Evolutionary conservation across 1,140 invertebrate species (phyloP), one percentile per base, ranked within the genome.

Genomic region (Pectinophora gossypiella): DNA sequence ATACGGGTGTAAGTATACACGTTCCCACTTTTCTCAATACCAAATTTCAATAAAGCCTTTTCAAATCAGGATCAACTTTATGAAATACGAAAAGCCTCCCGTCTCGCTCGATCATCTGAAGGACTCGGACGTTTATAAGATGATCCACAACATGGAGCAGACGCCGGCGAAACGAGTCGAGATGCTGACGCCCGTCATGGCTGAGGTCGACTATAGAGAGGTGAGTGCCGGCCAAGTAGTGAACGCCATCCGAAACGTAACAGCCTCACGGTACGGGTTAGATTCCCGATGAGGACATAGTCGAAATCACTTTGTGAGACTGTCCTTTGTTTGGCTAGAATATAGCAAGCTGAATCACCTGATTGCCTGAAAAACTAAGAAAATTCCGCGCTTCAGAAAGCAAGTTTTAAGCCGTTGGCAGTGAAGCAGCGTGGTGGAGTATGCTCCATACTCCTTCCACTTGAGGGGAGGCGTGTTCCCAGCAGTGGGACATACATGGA

Each of bases 11-110:
- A n/a, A n/a, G n/a, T n/a, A n/a, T n/a, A n/a, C n/a, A n/a, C n/a
- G n/a, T n/a, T n/a, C n/a, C n/a, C n/a, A n/a, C n/a, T n/a, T n/a
- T n/a, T n/a, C n/a, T n/a, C n/a, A n/a, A n/a, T n/a, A n/a, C n/a
- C n/a, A n/a, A n/a, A n/a, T n/a, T n/a, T n/a, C n/a, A n/a, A n/a
- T n/a, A n/a, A n/a, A n/a, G n/a, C n/a, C n/a, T n/a, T n/a, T n/a
- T n/a, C 22, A 3, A 42, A 6, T 3, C 81, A 94, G 93, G 76
- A 92, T 94, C 21, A 94, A 94, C 85, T 94, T 94, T 68, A 90
- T 93, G 88, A 95, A 94, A 83, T 94, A 92, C 85, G 91, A 93
- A 71, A 93, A 94, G 72, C 93, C 93, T 16, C 89, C 91, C 19
- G 88, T 89, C 55, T 91, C 90, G 65, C 89, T 93, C 64, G 91